Evolutionary conservation across 2,888 invertebrate species (phyloP).

Genomic region (Arctia plantaginis): DNA sequence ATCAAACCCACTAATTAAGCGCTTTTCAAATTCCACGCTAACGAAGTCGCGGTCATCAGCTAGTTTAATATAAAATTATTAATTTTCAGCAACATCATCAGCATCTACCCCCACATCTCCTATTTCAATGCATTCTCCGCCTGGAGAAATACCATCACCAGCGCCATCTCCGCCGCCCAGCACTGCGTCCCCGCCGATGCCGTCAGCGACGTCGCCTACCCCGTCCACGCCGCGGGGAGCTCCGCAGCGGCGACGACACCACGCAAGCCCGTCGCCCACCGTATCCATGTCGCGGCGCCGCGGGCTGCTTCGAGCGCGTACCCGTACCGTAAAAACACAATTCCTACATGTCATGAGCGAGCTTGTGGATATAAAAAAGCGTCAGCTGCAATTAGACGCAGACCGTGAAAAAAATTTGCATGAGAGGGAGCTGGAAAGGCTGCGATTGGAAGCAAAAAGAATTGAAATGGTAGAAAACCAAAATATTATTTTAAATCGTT

Average conservation of each 20-base stretch:
- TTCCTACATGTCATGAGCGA: neutral
- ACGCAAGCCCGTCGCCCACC: neutral
- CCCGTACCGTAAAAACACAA: neutral
- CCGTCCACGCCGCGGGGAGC: too few species aligned
- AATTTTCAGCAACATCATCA: too few species aligned
- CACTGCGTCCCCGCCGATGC: too few species aligned
- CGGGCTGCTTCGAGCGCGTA: neutral
- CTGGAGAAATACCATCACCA: neutral
- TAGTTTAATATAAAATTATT: too few species aligned
- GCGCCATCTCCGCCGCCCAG: neutral
- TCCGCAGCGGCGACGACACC: too few species aligned
- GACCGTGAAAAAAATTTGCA: neutral
- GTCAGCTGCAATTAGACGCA: neutral
- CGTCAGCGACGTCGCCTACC: neutral
- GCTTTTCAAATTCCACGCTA: too few species aligned
- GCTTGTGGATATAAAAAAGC: neutral
- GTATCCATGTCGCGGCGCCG: neutral
- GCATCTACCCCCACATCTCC: too few species aligned
- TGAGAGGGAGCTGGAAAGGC: neutral
- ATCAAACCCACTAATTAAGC: too few species aligned
- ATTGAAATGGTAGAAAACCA: slow-evolving; percentile 2
- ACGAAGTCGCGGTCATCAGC: too few species aligned
- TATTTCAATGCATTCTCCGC: neutral
- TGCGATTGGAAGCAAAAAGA: slow-evolving; percentile 1
- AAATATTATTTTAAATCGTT: neutral